Base-by-base conservation (phyloP, 2,113 vertebrate genomes). In the Mungos mungo region DNA sequence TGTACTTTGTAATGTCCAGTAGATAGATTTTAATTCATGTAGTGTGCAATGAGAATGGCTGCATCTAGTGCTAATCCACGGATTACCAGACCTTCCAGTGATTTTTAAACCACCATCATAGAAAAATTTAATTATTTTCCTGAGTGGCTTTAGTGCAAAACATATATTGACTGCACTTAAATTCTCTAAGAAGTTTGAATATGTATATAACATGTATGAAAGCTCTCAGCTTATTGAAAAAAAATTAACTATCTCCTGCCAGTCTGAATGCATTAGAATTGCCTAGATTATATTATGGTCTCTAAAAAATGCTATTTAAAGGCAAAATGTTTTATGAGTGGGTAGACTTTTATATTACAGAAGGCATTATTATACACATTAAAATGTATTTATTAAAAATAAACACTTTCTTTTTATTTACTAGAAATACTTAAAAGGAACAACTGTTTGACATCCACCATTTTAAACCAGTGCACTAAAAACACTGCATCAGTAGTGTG, bases 401-500 rank as follows among this genome's bases (percentile, higher is more conserved):
- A 50, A 93, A 18, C 15, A 77, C 47, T 95, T 90, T 82, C 27
- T 91, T 80, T 81, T 79, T 93, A 68, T 31, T 94, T 94, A 25
- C 25, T 85, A 65, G 14, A 87, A 80, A 7, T 69, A n/a, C 35
- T 81, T 35, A 38, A 27, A 92, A 85, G 69, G 12, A 88, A 21
- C 52, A 93, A 79, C 33, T 23, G 19, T 87, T 63, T 65, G 72
- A 63, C 25, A 95, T 10, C 33, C 38, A 95, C 27, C 63, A 69
- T 79, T 84, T 71, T 66, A 94, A 96, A 41, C 54, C 6, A n/a
- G 31, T 27, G 19, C 38, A 23, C 19, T 72, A 66, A 96, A 96
- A 82, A 79, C 65, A 38, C 45, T 76, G 4, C 2, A 41, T 52
- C 72, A 25, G 21, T 4, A 45, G 79, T 54, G 14, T 80, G 29